phyloP scores from a whole-genome alignment of 2,888 invertebrate genomes.

The Agrotis ipsilon region DNA sequence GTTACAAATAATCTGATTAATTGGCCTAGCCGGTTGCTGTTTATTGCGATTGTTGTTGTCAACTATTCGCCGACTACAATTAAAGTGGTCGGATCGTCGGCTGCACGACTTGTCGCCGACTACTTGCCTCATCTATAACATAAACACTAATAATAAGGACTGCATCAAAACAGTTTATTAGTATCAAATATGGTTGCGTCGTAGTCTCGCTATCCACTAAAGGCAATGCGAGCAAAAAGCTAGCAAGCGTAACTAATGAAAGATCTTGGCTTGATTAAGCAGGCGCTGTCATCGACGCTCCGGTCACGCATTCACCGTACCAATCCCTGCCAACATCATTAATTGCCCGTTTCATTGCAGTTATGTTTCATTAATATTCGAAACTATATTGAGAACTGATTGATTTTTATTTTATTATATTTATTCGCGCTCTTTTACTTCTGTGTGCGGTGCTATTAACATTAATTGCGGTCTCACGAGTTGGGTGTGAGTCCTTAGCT shows the following conservation, averaged over 20 bases:
- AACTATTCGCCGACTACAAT: too few species aligned
- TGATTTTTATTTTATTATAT: conserved; percentile 68
- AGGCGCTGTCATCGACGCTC: conserved; percentile 81
- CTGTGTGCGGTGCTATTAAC: conserved; percentile 34
- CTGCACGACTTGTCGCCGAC: too few species aligned
- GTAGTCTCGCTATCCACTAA: conserved; percentile 65
- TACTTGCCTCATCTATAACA: not conserved
- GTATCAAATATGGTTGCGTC: conserved; percentile 57
- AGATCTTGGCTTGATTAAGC: conserved; percentile 84
- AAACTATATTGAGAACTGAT: conserved; percentile 77
- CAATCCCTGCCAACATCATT: conserved; percentile 82
- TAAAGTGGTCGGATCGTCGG: too few species aligned
- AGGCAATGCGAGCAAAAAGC: conserved; percentile 74
- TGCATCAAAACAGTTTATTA: conserved; percentile 25
- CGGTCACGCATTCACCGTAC: conserved; percentile 69
- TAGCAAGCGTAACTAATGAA: conserved; percentile 85
- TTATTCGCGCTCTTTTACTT: conserved; percentile 58
- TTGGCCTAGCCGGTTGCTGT: too few species aligned
- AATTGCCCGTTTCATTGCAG: conserved; percentile 87
- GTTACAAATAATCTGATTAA: too few species aligned
- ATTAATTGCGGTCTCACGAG: conserved; percentile 52
- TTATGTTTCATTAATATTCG: conserved; percentile 85
- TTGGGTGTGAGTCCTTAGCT: conserved; percentile 30
- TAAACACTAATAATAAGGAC: conserved; percentile 16
- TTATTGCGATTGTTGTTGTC: too few species aligned